Evolutionary conservation across 1,140 invertebrate genomes (phyloP).

Genomic region (Portunus trituberculatus): DNA sequence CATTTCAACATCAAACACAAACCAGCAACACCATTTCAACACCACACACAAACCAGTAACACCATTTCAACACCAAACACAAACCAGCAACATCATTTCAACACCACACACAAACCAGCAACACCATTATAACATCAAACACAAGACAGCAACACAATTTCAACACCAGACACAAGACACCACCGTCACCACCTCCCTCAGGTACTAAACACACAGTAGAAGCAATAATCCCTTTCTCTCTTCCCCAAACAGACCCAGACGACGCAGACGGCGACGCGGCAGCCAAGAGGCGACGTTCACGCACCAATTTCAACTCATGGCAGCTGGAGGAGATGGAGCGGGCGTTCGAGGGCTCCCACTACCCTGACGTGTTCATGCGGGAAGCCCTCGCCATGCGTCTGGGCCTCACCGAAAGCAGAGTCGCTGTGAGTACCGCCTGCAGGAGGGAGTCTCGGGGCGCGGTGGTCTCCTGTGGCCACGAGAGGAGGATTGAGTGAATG

Average conservation of each 20-base stretch:
- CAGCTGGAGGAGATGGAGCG: constrained; percentile 98
- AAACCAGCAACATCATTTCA: too few relatives aligned
- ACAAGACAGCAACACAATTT: too few relatives aligned
- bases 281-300: constrained; percentile 88
- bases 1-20: too few relatives aligned
- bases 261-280: constrained; percentile 84
- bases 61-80: too few relatives aligned
- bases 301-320: constrained; percentile 99
- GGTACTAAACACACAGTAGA: neutral
- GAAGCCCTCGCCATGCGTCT: constrained; percentile 96
- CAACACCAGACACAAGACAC: neutral
- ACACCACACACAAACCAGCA: too few relatives aligned
- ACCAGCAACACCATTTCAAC: too few relatives aligned
- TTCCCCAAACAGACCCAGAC: constrained; percentile 56
- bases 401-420: constrained; percentile 97
- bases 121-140: too few relatives aligned
- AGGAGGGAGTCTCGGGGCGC: neutral
- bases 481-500: too few relatives aligned
- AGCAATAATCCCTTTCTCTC: neutral
- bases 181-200: too few relatives aligned
- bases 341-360: constrained; percentile 97
- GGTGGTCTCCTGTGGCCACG: too few relatives aligned
- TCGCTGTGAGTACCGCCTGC: constrained; percentile 80
- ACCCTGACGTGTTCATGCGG: constrained; percentile 99
- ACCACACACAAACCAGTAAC: too few relatives aligned